These are phyloP conservation scores for Pundamilia nyererei DNA, from an alignment of 2,113 vertebrate species.

Conservation along the genomic window DNA sequence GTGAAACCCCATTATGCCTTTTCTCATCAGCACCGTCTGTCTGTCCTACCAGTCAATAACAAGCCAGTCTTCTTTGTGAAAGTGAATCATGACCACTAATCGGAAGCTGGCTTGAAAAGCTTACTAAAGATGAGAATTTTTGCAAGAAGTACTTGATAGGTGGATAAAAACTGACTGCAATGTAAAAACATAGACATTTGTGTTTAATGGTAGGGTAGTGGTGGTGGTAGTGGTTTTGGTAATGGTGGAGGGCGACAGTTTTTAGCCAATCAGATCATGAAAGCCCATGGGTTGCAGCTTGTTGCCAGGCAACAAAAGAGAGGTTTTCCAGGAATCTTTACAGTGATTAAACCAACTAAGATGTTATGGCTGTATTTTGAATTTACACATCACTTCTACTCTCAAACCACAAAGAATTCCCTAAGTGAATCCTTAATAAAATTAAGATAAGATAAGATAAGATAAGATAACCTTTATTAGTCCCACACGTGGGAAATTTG, in stretches of 20 bases:
- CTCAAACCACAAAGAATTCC: not conserved
- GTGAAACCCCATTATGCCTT: not conserved
- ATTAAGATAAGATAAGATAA: not conserved
- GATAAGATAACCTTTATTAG: no score
- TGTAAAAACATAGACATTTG: not conserved
- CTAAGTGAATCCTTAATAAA: not conserved
- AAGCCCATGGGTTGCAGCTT: conserved; percentile 45
- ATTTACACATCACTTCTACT: not conserved
- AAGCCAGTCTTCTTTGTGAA: not conserved
- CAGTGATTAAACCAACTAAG: not conserved
- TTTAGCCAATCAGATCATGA: not conserved
- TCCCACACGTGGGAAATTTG: no score
- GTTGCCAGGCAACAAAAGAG: conserved; percentile 78
- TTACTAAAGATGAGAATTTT: not conserved
- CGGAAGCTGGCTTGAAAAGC: not conserved
- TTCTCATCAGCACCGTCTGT: not conserved
- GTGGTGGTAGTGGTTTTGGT: not conserved
- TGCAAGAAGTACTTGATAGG: not conserved
- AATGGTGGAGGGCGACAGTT: not conserved
- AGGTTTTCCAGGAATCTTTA: conserved; percentile 28
- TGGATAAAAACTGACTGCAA: not conserved
- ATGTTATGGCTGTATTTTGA: not conserved
- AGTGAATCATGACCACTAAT: conserved; percentile 3
- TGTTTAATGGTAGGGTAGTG: not conserved
- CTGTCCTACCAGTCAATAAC: conserved; percentile 13